phyloP scores from a whole-genome alignment of 30 jellyfish, hydroid and myxozoan species.

The Hydra vulgaris region DNA sequence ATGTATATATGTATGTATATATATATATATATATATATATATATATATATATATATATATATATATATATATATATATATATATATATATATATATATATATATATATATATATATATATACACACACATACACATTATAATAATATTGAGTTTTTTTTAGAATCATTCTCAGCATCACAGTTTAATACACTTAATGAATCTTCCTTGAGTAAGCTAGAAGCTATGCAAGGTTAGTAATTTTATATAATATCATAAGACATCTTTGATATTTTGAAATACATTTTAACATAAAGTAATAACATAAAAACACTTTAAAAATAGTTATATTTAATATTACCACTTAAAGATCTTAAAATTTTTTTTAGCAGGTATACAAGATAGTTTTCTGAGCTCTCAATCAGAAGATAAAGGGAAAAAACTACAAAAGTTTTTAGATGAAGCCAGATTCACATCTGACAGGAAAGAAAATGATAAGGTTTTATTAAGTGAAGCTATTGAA shows the following conservation, averaged over 20 bases:
- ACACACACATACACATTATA: no score
- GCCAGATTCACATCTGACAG: slow-evolving; percentile 7
- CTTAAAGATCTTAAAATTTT: not conserved
- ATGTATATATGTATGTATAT: no score
- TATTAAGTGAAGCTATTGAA: slow-evolving; percentile 16
- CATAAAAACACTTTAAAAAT: no score
- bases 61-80: no score
- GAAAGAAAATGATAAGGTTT: not conserved
- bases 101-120: no score
- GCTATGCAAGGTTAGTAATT: slow-evolving; percentile 22
- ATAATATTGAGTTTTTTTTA: not conserved
- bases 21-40: no score
- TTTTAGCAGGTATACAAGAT: slow-evolving; percentile 16
- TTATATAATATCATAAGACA: no score
- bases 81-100: no score
- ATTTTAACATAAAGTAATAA: no score
- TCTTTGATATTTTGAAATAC: no score
- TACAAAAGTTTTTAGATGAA: slow-evolving; percentile 8
- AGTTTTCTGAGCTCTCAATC: slow-evolving; percentile 28
- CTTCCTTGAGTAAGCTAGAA: slow-evolving; percentile 17
- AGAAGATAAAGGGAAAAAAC: slow-evolving; percentile 14
- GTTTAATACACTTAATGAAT: slow-evolving; percentile 15
- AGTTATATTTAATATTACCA: no score
- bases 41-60: no score
- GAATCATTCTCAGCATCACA: slow-evolving; percentile 10